Evolutionary conservation across 2,797 vertebrate genomes (phyloP).

Genomic region (Emys orbicularis): DNA sequence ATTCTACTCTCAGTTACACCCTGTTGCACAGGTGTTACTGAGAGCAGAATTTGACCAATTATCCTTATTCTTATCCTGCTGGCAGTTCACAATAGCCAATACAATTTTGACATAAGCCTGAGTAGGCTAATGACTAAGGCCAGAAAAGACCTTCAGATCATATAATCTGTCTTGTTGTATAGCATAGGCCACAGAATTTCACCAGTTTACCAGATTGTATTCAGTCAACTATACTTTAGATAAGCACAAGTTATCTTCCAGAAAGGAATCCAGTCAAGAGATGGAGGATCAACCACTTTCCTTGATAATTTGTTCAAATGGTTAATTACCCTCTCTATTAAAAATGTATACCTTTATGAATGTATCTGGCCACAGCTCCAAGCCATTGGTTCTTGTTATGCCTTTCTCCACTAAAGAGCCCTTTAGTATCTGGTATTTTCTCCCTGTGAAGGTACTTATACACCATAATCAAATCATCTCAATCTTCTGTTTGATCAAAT

Average conservation of each 20-base stretch:
- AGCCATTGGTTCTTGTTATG: neutral
- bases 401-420: neutral
- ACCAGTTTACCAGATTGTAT: neutral
- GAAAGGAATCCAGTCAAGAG: neutral
- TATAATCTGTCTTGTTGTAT: slow-evolving; percentile 49
- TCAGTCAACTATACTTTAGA: neutral
- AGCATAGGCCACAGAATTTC: neutral
- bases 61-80: neutral
- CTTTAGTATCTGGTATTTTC: neutral
- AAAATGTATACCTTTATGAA: neutral
- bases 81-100: neutral
- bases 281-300: neutral
- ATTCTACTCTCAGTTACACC: neutral
- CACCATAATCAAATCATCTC: neutral
- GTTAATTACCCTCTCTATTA: neutral
- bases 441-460: neutral
- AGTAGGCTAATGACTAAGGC: slow-evolving; percentile 28
- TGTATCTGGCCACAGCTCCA: neutral
- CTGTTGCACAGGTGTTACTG: neutral
- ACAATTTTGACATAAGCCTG: slow-evolving; percentile 14
- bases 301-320: neutral
- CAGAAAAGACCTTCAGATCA: slow-evolving; percentile 49
- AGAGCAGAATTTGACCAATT: neutral
- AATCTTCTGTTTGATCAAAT: neutral
- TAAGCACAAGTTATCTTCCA: neutral